These are phyloP conservation scores for Scopus umbretta DNA, from an alignment of 2,113 vertebrate genomes.

Conservation along the genomic window DNA sequence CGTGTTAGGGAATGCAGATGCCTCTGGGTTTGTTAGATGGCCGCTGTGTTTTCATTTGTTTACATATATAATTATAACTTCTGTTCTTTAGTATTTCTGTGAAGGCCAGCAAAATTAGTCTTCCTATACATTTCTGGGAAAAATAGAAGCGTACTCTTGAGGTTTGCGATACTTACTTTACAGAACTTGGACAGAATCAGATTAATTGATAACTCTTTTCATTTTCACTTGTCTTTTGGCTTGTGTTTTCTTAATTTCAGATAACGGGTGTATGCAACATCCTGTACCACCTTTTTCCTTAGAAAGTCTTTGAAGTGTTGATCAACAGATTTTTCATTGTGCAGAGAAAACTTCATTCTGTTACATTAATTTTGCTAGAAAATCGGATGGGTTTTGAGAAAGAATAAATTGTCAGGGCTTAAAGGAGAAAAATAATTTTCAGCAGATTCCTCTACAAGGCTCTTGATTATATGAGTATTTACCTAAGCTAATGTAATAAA, in stretches of 20 bases:
- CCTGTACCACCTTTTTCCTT: background rate
- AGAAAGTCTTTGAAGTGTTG: background rate
- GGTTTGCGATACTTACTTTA: background rate
- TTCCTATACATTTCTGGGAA: background rate
- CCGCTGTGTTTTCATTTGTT: background rate
- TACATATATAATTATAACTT: background rate
- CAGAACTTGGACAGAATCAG: background rate
- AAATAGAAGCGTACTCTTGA: background rate
- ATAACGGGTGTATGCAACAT: background rate
- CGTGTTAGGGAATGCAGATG: background rate
- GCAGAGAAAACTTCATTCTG: background rate
- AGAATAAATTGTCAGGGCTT: background rate
- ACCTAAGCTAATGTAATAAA: background rate
- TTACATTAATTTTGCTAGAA: background rate
- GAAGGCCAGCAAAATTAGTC: background rate
- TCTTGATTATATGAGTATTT: background rate
- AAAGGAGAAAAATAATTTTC: background rate
- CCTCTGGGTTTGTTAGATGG: background rate
- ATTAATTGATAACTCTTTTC: background rate
- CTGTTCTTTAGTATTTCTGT: background rate
- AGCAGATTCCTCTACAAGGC: background rate
- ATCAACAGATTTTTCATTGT: background rate
- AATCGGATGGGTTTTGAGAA: background rate
- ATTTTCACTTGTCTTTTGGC: background rate
- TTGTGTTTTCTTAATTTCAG: background rate